phyloP scores from a whole-genome alignment of 2,888 invertebrate species.

The Thymelicus lineola region DNA sequence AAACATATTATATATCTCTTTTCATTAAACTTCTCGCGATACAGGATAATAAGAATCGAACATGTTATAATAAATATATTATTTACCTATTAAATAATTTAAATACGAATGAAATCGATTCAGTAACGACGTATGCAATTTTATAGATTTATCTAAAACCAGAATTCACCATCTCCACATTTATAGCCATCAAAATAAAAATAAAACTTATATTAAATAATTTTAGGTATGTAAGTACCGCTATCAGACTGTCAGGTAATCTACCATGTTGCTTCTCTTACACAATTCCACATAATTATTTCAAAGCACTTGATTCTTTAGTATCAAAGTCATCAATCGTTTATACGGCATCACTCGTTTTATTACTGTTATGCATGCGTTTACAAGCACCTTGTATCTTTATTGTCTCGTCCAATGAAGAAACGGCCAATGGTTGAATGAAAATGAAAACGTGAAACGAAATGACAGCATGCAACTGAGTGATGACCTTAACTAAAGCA shows the following conservation, averaged over 20 bases:
- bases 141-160: not conserved
- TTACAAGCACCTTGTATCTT: too few relatives aligned
- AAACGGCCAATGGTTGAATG: too few relatives aligned
- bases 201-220: not conserved
- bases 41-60: not conserved
- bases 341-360: not conserved
- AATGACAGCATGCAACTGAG: too few relatives aligned
- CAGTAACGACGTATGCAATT: not conserved
- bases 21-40: not conserved
- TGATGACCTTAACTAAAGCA: too few relatives aligned
- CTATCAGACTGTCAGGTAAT: constrained; percentile 25
- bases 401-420: too few relatives aligned
- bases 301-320: not conserved
- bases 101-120: not conserved
- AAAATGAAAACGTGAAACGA: too few relatives aligned
- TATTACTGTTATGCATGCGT: too few relatives aligned
- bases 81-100: not conserved
- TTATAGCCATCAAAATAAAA: not conserved
- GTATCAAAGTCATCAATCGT: not conserved
- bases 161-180: not conserved
- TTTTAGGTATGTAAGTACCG: constrained; percentile 31
- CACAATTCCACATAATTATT: constrained; percentile 8
- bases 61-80: not conserved
- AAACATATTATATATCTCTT: constrained; percentile 17
- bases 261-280: constrained; percentile 1